These are phyloP conservation scores for Argyresthia albistria DNA, from an alignment of 2,888 invertebrate species.

Conservation along the genomic window DNA sequence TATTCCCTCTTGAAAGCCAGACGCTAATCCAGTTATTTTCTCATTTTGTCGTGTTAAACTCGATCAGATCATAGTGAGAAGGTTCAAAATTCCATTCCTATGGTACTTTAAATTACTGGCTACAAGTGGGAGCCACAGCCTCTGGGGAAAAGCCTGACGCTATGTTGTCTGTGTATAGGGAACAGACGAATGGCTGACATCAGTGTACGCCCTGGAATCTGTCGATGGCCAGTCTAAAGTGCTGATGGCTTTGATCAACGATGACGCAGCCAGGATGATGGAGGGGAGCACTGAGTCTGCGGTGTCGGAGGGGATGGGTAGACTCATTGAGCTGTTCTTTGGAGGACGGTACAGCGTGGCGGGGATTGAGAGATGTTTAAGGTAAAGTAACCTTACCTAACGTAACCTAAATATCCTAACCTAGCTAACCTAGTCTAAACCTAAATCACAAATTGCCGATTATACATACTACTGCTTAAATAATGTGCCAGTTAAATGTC, in stretches of 20 bases:
- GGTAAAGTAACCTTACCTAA: neutral
- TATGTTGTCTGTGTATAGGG: neutral
- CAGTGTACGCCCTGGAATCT: neutral
- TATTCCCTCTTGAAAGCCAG: no score
- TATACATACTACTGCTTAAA: neutral
- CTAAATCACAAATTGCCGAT: neutral
- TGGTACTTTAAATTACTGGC: no score
- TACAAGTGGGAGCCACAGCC: no score
- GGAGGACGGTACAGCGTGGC: neutral
- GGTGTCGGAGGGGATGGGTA: constrained; percentile 1
- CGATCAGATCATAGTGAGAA: no score
- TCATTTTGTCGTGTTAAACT: no score
- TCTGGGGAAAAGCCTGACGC: no score
- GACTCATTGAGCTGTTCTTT: neutral
- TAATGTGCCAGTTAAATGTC: neutral
- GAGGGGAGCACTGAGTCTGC: constrained; percentile 50
- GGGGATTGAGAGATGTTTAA: neutral
- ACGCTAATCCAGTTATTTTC: no score
- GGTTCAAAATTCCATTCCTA: no score
- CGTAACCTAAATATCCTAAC: neutral
- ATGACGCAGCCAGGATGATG: constrained; percentile 59
- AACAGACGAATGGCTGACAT: neutral
- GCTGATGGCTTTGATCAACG: constrained; percentile 70
- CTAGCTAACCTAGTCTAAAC: neutral
- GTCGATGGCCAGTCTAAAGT: constrained; percentile 22